These are phyloP conservation scores for Antennarius maculatus DNA, from an alignment of 2,797 vertebrate species.

Conservation along the genomic window DNA sequence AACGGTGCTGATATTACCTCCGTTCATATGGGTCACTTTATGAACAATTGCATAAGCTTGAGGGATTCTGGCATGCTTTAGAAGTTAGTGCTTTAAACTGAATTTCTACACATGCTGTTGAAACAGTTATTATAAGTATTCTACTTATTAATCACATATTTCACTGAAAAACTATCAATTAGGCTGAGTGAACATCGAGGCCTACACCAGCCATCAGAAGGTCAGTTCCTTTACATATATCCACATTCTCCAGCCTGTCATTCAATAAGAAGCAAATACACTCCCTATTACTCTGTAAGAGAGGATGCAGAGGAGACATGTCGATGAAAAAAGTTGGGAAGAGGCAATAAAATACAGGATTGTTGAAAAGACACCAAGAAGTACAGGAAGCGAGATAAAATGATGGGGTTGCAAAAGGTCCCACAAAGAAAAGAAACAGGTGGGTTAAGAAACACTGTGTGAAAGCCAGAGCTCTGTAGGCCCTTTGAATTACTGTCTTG, in stretches of 20 bases:
- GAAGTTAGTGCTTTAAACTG: background rate
- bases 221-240: slow-evolving; percentile 26
- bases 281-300: slow-evolving; percentile 36
- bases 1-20: background rate
- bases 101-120: background rate
- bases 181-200: slow-evolving; percentile 1
- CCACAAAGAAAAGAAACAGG: slow-evolving; percentile 31
- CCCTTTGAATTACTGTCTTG: slow-evolving; percentile 49
- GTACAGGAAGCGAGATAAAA: slow-evolving; percentile 22
- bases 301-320: slow-evolving; percentile 13
- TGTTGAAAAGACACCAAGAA: slow-evolving; percentile 25
- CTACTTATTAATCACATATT: background rate
- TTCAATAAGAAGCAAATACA: slow-evolving; percentile 23
- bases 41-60: background rate
- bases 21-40: background rate
- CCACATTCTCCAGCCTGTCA: slow-evolving; percentile 29
- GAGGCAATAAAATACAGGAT: slow-evolving; percentile 13
- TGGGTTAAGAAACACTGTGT: slow-evolving; percentile 26
- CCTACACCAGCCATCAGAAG: background rate
- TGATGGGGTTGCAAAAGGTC: slow-evolving; percentile 20
- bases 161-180: slow-evolving; percentile 24
- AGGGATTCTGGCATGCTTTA: background rate
- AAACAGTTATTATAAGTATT: background rate
- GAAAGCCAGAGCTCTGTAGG: slow-evolving; percentile 26
- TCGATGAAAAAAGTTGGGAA: slow-evolving; percentile 1